Percentiles rank a stretch among this genome's conserved stretches.
phyloP scores from a whole-genome alignment of 2,888 invertebrate species.

The Therioaphis trifolii region DNA sequence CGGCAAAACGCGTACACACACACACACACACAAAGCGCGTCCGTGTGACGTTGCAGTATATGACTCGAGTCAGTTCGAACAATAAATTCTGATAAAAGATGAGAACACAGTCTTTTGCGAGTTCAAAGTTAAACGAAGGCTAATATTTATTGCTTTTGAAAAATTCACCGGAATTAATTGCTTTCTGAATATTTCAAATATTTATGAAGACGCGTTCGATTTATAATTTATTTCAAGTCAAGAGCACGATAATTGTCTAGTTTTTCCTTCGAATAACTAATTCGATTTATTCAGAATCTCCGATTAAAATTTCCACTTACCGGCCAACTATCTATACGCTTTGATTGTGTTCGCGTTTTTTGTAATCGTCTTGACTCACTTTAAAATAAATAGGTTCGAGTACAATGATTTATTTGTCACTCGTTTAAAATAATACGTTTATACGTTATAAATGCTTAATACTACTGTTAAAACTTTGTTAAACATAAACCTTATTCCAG shows the following conservation, averaged over 20 bases:
- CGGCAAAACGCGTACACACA: no score
- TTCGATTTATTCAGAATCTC: background rate
- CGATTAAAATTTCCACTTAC: no score
- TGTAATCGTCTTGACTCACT: no score
- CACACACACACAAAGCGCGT: background rate
- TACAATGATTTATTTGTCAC: no score
- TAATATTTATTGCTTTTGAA: conserved; percentile 30
- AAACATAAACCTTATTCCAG: no score
- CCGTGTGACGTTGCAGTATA: background rate
- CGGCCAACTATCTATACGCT: no score
- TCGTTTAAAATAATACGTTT: no score
- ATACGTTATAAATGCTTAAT: no score
- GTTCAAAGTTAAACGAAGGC: conserved; percentile 20
- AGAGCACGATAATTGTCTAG: background rate
- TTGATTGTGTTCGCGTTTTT: no score
- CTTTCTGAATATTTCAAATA: background rate
- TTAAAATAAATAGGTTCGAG: no score
- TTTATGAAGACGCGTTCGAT: conserved; percentile 14
- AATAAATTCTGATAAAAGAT: conserved; percentile 18
- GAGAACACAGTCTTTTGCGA: background rate
- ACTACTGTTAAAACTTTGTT: no score
- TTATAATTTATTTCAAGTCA: conserved; percentile 3
- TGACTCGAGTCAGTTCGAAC: background rate
- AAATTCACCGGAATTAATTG: conserved; percentile 1
- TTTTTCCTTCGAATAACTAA: background rate